These are phyloP conservation scores for Hypomesus transpacificus DNA, from an alignment of 2,113 vertebrate genomes.

Conservation along the genomic window DNA sequence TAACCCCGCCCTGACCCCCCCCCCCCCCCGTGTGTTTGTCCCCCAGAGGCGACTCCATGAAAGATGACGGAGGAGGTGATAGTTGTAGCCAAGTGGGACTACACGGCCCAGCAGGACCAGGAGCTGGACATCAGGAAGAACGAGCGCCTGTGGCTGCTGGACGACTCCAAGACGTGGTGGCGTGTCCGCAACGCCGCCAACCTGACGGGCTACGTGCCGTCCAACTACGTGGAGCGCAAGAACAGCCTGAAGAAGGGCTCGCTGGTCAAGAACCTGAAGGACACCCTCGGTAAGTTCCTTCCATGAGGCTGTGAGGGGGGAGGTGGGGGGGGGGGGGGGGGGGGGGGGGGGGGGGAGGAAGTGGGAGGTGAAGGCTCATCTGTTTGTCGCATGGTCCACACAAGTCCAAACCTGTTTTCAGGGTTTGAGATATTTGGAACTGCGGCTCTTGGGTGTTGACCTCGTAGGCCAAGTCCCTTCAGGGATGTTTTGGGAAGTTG, in stretches of 20 bases:
- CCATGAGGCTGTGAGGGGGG: neutral
- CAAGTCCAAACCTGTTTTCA: no score
- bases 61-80: constrained; percentile 99
- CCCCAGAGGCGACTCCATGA: constrained; percentile 89
- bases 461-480: no score
- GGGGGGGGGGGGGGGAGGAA: no score
- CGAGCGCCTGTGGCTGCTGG: constrained; percentile 92
- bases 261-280: constrained; percentile 91
- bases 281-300: constrained; percentile 76
- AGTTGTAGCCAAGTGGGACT: constrained; percentile 99
- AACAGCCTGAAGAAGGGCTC: constrained; percentile 99
- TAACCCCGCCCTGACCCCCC: no score
- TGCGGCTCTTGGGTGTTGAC: no score
- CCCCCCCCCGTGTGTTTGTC: neutral
- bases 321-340: no score
- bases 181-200: constrained; percentile 90
- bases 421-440: no score
- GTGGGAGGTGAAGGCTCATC: no score
- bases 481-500: no score
- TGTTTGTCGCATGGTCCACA: no score
- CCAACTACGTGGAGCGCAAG: constrained; percentile 97
- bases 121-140: constrained; percentile 99
- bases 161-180: constrained; percentile 99
- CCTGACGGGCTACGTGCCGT: constrained; percentile 93
- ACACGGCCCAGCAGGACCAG: constrained; percentile 98